Evolutionary conservation across 2,888 invertebrate genomes (phyloP).

Genomic region (Metellina segmentata): DNA sequence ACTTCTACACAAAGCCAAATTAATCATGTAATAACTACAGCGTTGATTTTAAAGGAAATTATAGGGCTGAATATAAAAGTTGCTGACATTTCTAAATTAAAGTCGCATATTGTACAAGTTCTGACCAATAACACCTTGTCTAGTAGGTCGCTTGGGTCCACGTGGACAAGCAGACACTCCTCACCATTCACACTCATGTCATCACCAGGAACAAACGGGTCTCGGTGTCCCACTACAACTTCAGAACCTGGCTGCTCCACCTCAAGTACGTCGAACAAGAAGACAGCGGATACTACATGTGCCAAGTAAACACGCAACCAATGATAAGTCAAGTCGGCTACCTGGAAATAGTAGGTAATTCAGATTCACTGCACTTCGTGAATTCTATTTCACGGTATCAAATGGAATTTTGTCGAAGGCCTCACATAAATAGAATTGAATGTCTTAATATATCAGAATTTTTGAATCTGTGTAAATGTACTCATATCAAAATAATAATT

Average conservation of each 20-base stretch:
- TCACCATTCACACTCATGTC: conserved; percentile 94
- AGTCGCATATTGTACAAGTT: background rate
- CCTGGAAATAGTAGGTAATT: conserved; percentile 78
- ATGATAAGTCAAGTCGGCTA: conserved; percentile 78
- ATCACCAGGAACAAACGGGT: conserved; percentile 95
- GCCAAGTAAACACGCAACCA: conserved; percentile 78
- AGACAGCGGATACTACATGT: conserved; percentile 94
- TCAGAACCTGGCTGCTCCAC: conserved; percentile 77
- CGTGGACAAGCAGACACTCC: conserved; percentile 94
- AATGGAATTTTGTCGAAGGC: too few species aligned
- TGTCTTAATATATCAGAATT: too few species aligned
- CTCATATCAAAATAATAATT: too few species aligned
- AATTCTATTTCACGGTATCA: too few species aligned
- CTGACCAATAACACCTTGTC: conserved; percentile 37
- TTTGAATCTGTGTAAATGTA: too few species aligned
- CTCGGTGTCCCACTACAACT: conserved; percentile 88
- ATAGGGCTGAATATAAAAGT: too few species aligned
- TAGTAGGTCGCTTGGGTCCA: conserved; percentile 94
- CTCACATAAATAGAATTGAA: too few species aligned
- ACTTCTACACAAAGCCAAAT: too few species aligned
- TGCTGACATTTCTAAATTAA: background rate
- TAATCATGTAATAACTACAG: too few species aligned
- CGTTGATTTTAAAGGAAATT: too few species aligned
- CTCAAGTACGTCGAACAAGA: conserved; percentile 84
- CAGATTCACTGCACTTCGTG: background rate